A percentile compares a stretch with the other conserved stretches of the same genome.
Conservation (phyloP, 2,888 invertebrate genomes). For the Pilophorus perplexus region DNA sequence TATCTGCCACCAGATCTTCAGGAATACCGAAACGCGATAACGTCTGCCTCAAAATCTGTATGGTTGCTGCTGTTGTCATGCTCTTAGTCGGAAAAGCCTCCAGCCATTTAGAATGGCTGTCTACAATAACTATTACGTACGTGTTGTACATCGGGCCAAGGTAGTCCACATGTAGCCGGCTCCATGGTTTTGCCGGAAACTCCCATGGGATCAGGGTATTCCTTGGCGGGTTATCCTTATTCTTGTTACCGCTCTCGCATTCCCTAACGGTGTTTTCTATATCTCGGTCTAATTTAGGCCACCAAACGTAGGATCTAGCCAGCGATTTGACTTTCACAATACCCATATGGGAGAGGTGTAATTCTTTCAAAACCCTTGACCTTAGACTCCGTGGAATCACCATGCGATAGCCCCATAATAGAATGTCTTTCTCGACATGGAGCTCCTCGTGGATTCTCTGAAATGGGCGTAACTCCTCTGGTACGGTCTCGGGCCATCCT, state of each 20-base stretch:
- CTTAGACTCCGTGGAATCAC: background rate
- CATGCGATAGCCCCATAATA: conserved; percentile 2
- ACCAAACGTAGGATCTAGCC: conserved; percentile 48
- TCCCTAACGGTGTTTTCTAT: conserved; percentile 47
- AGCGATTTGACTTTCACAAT: conserved; percentile 49
- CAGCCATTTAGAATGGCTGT: conserved; percentile 47
- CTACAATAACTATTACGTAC: conserved; percentile 41
- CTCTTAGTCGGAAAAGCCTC: conserved; percentile 42
- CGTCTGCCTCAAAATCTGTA: conserved; percentile 10
- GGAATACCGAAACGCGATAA: conserved; percentile 40
- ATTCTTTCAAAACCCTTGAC: background rate
- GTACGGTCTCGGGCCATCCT: conserved; percentile 1
- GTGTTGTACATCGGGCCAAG: conserved; percentile 42
- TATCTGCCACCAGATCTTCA: conserved; percentile 1
- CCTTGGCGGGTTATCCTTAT: conserved; percentile 44
- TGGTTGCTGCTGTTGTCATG: conserved; percentile 25
- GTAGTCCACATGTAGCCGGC: conserved; percentile 48
- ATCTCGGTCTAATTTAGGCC: conserved; percentile 48
- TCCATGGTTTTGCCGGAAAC: conserved; percentile 43
- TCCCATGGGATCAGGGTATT: conserved; percentile 45
- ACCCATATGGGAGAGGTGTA: conserved; percentile 47
- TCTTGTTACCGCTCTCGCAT: conserved; percentile 46
- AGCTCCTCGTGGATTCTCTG: conserved; percentile 3
- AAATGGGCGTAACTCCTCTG: background rate
- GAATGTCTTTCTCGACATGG: conserved; percentile 9